Conservation (phyloP, 2,888 invertebrate species). For the Meandrusa payeni region DNA sequence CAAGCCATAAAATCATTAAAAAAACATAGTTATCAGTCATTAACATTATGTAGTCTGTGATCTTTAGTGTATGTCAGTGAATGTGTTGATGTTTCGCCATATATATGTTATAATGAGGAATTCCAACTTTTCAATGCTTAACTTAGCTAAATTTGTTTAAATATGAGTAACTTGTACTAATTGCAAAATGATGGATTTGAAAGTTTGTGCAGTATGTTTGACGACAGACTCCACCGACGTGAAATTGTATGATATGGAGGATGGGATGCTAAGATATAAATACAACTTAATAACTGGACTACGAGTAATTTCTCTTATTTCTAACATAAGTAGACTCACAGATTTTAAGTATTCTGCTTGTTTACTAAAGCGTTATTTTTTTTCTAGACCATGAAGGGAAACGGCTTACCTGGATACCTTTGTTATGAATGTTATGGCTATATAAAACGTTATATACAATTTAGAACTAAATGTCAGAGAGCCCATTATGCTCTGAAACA, state of each 20-base stretch:
- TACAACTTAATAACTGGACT: constrained; percentile 60
- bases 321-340: too few species aligned
- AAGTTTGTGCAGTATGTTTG: constrained; percentile 63
- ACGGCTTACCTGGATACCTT: constrained; percentile 59
- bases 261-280: constrained; percentile 48
- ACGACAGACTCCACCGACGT: constrained; percentile 42
- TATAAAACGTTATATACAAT: constrained; percentile 49
- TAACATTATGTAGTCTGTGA: too few species aligned
- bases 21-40: too few species aligned
- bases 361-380: not conserved
- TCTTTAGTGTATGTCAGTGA: too few species aligned
- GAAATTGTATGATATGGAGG: constrained; percentile 53
- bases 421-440: constrained; percentile 58
- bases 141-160: too few species aligned
- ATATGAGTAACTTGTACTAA: not conserved
- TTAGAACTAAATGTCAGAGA: constrained; percentile 62
- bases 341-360: not conserved
- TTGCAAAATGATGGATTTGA: constrained; percentile 51
- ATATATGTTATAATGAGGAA: too few species aligned
- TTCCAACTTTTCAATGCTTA: too few species aligned
- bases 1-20: too few species aligned
- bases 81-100: too few species aligned
- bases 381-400: constrained; percentile 43
- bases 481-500: constrained; percentile 57
- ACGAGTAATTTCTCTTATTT: constrained; percentile 42